A percentile compares a stretch with the other conserved stretches of the same genome.
Evolutionary conservation across 2,888 invertebrate species (phyloP).

Genomic region (Dicranocentrus wangi): DNA sequence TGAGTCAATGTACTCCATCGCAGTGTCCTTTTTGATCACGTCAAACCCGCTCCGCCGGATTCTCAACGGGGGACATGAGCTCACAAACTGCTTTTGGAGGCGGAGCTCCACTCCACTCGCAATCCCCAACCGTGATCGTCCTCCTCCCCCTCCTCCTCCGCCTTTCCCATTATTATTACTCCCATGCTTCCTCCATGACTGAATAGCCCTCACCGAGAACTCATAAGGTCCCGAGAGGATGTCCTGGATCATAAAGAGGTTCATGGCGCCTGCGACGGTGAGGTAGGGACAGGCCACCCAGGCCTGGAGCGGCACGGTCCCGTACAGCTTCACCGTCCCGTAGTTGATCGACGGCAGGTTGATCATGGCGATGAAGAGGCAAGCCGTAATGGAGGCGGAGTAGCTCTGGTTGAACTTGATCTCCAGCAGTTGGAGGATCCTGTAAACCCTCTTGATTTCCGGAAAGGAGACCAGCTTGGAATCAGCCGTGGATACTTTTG

Average conservation of each 20-base stretch:
- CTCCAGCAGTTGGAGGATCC: constrained; percentile 16
- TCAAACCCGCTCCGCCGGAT: background rate
- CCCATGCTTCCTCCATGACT: too few species aligned
- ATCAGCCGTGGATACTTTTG: background rate
- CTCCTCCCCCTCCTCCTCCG: too few species aligned
- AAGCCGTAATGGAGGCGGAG: background rate
- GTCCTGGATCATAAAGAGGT: background rate
- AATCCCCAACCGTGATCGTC: too few species aligned
- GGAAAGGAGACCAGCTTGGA: background rate
- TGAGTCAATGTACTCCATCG: background rate
- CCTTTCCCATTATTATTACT: too few species aligned
- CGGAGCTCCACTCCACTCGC: too few species aligned
- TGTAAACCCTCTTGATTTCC: background rate
- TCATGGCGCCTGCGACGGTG: background rate
- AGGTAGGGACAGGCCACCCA: constrained; percentile 29
- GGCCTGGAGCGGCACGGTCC: background rate
- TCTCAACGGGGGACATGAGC: background rate
- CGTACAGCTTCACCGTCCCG: constrained; percentile 30
- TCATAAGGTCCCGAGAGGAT: background rate
- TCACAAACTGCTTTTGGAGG: background rate
- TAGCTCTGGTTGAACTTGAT: constrained; percentile 9
- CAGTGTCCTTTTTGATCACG: constrained; percentile 3
- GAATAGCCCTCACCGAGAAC: background rate
- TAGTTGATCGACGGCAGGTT: constrained; percentile 27
- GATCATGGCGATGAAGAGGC: constrained; percentile 6